A percentile compares a stretch with the other conserved stretches of the same genome.
phyloP scores from a whole-genome alignment of 2,113 vertebrate species.

The Piaya cayana region DNA sequence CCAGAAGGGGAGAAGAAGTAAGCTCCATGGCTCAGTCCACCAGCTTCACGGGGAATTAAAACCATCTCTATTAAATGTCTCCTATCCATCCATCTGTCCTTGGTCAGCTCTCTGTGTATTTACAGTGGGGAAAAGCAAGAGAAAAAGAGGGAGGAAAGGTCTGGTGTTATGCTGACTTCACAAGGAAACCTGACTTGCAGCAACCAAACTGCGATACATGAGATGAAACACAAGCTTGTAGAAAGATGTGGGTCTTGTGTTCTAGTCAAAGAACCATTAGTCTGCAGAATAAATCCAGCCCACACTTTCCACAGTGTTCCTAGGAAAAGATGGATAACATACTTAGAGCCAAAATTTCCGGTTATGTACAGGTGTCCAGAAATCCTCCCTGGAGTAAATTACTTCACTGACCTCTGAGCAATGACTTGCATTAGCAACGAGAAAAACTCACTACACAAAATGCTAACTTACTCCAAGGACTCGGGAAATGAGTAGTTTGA shows the following conservation, averaged over 20 bases:
- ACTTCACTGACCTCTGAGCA: fast-evolving
- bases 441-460: background rate
- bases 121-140: background rate
- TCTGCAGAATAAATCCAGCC: background rate
- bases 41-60: background rate
- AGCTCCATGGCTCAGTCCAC: background rate
- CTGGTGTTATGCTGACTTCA: background rate
- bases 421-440: background rate
- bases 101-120: background rate
- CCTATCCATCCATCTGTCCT: background rate
- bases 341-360: background rate
- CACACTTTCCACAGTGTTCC: fast-evolving
- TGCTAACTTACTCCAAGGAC: fast-evolving
- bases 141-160: background rate
- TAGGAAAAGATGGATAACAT: background rate
- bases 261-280: background rate
- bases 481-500: background rate
- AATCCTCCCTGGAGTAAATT: background rate
- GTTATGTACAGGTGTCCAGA: background rate
- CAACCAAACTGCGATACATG: background rate
- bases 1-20: background rate
- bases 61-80: background rate
- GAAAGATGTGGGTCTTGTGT: background rate
- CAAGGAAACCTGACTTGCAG: background rate
- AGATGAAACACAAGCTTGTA: background rate